Evolutionary conservation across 23 tunicate genomes (phyloP).

Genomic region (Ciona savignyi): DNA sequence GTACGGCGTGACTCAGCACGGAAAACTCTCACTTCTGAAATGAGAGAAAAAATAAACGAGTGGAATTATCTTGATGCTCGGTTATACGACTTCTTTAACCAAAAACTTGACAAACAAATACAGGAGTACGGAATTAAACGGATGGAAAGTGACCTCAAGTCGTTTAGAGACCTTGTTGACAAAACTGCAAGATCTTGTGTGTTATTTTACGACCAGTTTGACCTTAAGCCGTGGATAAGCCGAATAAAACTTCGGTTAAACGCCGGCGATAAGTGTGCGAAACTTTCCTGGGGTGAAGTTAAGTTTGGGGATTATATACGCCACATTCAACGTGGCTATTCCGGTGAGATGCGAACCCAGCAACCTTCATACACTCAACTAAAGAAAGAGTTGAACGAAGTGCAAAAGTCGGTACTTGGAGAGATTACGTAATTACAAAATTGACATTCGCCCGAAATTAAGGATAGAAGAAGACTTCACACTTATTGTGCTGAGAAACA

Average conservation of each 20-base stretch:
- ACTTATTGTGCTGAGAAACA: too few species aligned
- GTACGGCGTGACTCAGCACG: slow-evolving; percentile 63
- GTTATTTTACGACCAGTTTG: not conserved
- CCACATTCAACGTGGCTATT: not conserved
- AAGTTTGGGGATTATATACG: not conserved
- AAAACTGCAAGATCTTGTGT: not conserved
- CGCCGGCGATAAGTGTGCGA: not conserved
- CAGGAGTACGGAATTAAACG: not conserved
- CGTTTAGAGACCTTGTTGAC: not conserved
- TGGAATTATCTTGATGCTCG: slow-evolving; percentile 80
- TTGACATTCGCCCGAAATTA: too few species aligned
- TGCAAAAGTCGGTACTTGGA: not conserved
- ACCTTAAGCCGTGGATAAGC: not conserved
- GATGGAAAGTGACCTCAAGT: not conserved
- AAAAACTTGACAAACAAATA: slow-evolving; percentile 22
- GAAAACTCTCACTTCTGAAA: slow-evolving; percentile 6
- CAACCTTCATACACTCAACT: not conserved
- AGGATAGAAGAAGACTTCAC: too few species aligned
- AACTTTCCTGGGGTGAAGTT: not conserved
- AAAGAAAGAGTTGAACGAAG: not conserved
- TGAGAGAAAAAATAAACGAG: slow-evolving; percentile 42
- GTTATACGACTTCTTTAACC: slow-evolving; percentile 65
- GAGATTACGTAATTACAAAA: too few species aligned
- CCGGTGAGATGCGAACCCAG: not conserved
- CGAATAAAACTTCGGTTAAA: not conserved